Base-by-base conservation (phyloP, 2,888 invertebrate species). In the Sarcophaga subvicina region DNA sequence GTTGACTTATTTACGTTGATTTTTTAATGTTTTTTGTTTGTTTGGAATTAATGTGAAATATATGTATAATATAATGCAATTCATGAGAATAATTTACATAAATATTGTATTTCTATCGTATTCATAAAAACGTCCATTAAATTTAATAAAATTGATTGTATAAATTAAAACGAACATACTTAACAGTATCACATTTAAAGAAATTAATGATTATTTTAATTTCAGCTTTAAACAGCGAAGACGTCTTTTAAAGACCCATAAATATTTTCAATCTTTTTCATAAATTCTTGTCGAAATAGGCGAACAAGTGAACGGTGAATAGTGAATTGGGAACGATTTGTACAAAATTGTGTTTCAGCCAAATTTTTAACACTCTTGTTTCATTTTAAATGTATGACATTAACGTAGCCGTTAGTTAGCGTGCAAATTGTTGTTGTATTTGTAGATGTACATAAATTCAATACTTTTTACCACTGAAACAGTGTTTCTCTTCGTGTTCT, bases 301-400 rank as follows among this genome's bases (percentile, higher is more conserved):
- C 49, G 14, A 49, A 49, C 11, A 49, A 49, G 49, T 14, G 49
- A 49, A 49, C 49, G 14, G 49, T 49, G 49, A 49, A 49, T 49
- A 3, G 11, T 49, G 49, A 49, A 49, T 49, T 49, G 49, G 49
- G 49, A 47, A 25, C 69, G 67, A 47, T 69, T 69, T 69, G 59
- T 45, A 59, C 6, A 66, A 77, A 77, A 60, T 77, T 69, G 59
- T 76, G 37, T 59, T 59, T n/a, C 69, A 77, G 67, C 77, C 77
- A 77, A 69, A 77, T 60, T 14, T 69, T 66, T 37, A 45, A 76
- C 45, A 47, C 45, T 22, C 8, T 22, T 67, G 59, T 77, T 80
- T 80, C 64, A 64, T 80, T 80, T 71, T 54, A 71, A 80, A 72
- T 80, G 64, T 54, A 71, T 45, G 37, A 37, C 12, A 37, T 71